phyloP scores from a whole-genome alignment of 1,140 invertebrate genomes.

The Drosophila persimilis region DNA sequence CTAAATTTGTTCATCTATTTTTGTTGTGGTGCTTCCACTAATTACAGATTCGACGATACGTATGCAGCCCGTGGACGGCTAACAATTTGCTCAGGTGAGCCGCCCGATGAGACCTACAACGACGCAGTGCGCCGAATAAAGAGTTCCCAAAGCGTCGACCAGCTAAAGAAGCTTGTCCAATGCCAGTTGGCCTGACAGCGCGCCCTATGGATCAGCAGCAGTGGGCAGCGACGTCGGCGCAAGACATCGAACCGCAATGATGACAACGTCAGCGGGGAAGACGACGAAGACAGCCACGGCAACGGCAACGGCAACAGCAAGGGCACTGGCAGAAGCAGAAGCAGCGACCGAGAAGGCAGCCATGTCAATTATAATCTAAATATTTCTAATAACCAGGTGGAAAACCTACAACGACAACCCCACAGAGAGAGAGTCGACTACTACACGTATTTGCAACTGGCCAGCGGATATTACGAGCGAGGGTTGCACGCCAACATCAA shows the following conservation, averaged over 20 bases:
- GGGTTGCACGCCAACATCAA: slow-evolving; percentile 68
- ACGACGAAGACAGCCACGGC: slow-evolving; percentile 18
- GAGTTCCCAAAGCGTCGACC: slow-evolving; percentile 50
- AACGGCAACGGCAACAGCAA: slow-evolving; percentile 16
- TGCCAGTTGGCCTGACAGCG: slow-evolving; percentile 44
- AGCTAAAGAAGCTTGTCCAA: slow-evolving; percentile 64
- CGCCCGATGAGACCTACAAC: slow-evolving; percentile 67
- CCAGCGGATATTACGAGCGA: slow-evolving; percentile 72
- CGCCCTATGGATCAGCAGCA: slow-evolving; percentile 4
- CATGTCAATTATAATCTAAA: slow-evolving; percentile 59
- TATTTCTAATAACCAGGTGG: slow-evolving; percentile 56
- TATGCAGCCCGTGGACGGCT: slow-evolving; percentile 66
- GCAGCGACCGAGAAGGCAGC: slow-evolving; percentile 10
- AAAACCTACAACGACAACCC: slow-evolving; percentile 51
- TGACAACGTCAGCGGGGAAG: slow-evolving; percentile 12
- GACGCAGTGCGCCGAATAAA: slow-evolving; percentile 68
- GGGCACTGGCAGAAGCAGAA: slow-evolving; percentile 26
- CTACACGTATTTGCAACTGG: slow-evolving; percentile 68
- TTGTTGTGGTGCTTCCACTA: slow-evolving; percentile 38
- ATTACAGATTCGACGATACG: slow-evolving; percentile 76
- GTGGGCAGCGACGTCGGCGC: slow-evolving; percentile 2
- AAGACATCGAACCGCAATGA: slow-evolving; percentile 12
- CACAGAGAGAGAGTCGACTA: slow-evolving; percentile 40
- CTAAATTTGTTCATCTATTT: slow-evolving; percentile 13
- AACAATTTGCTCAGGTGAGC: slow-evolving; percentile 54